These are phyloP conservation scores for Eristalis pertinax DNA, from an alignment of 2,888 invertebrate species.

Conservation along the genomic window DNA sequence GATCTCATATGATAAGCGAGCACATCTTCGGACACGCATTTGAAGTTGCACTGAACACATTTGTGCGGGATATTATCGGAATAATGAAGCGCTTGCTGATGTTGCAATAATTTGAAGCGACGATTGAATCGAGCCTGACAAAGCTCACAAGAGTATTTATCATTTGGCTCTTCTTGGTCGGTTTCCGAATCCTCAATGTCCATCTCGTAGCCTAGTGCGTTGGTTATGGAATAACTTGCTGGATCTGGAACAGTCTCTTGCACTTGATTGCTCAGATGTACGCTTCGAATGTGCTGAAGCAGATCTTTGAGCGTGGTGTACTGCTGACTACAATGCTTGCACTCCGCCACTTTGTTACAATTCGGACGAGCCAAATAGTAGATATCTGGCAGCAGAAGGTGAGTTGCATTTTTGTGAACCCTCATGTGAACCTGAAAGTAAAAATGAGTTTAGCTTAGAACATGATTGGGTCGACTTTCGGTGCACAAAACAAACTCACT, in stretches of 20 bases:
- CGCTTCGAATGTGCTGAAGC: conserved; percentile 73
- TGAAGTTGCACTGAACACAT: conserved; percentile 83
- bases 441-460: neutral
- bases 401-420: conserved; percentile 79
- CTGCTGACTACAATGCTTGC: conserved; percentile 76
- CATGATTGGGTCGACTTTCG: neutral
- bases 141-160: conserved; percentile 76
- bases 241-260: conserved; percentile 67
- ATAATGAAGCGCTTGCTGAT: conserved; percentile 78
- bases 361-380: conserved; percentile 75
- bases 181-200: conserved; percentile 80
- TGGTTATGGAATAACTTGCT: conserved; percentile 78
- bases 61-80: conserved; percentile 82
- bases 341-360: conserved; percentile 76
- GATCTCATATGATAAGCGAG: conserved; percentile 83
- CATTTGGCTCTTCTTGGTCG: conserved; percentile 76
- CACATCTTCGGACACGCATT: conserved; percentile 82
- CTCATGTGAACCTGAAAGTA: conserved; percentile 83
- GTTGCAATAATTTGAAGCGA: conserved; percentile 77
- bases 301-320: conserved; percentile 75
- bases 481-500: neutral
- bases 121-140: conserved; percentile 77
- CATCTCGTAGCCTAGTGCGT: conserved; percentile 79
- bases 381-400: conserved; percentile 58
- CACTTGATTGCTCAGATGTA: conserved; percentile 25